Evolutionary conservation across 2,113 vertebrate genomes (phyloP).

Genomic region (Pituophis catenifer): DNA sequence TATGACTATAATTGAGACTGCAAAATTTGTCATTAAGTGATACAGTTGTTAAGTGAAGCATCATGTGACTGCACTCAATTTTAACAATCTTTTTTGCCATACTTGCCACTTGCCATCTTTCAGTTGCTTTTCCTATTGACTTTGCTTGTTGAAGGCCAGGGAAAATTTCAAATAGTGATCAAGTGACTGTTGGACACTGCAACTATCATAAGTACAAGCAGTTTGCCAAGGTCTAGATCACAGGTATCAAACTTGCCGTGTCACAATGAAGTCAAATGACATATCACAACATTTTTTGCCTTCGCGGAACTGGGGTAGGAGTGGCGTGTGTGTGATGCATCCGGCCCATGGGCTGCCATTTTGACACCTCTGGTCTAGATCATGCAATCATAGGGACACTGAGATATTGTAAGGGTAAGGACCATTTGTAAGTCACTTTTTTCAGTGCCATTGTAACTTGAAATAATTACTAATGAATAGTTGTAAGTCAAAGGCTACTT

Average conservation of each 20-base stretch:
- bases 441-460: neutral
- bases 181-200: neutral
- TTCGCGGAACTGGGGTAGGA: too few relatives aligned
- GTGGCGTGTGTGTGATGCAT: too few relatives aligned
- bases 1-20: neutral
- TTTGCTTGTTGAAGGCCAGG: neutral
- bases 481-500: neutral
- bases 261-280: too few relatives aligned
- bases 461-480: neutral
- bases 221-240: neutral
- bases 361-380: neutral
- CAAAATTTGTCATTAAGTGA: neutral
- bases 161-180: neutral
- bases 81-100: neutral
- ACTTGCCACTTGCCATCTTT: neutral
- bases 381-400: neutral
- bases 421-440: neutral
- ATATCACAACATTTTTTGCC: too few relatives aligned
- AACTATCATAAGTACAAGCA: neutral
- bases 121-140: neutral
- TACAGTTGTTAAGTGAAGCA: neutral
- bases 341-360: too few relatives aligned
- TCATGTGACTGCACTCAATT: neutral
- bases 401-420: neutral
- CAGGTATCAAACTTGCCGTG: too few relatives aligned